phyloP scores from a whole-genome alignment of 2,797 vertebrate species.

The Platalea minor region DNA sequence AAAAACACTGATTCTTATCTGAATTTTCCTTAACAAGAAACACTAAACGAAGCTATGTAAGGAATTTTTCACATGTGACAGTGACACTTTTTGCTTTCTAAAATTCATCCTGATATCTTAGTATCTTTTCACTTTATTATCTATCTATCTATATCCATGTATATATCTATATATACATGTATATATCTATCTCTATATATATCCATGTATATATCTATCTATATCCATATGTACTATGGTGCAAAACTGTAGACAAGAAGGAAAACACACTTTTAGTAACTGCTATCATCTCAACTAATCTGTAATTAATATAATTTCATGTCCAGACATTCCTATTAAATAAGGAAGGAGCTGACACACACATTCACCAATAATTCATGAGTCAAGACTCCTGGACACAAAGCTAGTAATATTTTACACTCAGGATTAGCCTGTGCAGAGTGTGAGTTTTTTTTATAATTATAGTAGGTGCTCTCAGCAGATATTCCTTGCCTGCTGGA shows the following conservation, averaged over 20 bases:
- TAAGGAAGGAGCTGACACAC: background rate
- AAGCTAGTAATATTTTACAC: background rate
- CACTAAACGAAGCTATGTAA: background rate
- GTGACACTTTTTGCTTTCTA: background rate
- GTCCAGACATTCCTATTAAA: background rate
- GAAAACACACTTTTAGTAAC: background rate
- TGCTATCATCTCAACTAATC: background rate
- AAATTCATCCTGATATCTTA: slow-evolving; percentile 5
- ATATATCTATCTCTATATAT: too few species aligned
- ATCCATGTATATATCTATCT: background rate
- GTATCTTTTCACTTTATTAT: slow-evolving; percentile 7
- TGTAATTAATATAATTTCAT: background rate
- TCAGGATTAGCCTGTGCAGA: background rate
- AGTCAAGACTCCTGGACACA: background rate
- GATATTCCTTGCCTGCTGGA: background rate
- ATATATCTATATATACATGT: too few species aligned
- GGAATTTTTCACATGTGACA: background rate
- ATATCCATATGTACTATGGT: background rate
- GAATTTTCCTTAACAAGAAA: background rate
- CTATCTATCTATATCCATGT: background rate
- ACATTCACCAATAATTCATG: background rate
- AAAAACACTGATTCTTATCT: background rate
- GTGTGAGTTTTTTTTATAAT: background rate
- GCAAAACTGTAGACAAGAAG: background rate
- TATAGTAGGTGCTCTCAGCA: background rate